phyloP scores from a whole-genome alignment of 2,888 invertebrate species.

The Leptinotarsa haldemani region DNA sequence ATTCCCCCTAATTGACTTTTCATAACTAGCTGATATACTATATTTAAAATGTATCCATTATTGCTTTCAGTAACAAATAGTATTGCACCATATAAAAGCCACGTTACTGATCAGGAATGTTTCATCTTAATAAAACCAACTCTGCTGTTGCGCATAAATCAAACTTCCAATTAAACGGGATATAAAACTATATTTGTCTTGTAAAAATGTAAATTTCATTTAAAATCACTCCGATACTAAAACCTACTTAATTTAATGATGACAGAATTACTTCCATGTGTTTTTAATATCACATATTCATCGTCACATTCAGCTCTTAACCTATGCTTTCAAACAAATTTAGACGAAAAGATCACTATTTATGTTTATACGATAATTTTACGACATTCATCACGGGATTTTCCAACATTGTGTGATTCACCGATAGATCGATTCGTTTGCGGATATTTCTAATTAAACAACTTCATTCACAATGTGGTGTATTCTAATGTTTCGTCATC shows the following conservation, averaged over 20 bases:
- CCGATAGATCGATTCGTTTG: not conserved
- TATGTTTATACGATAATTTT: slow-evolving; percentile 36
- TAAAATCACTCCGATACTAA: slow-evolving; percentile 45
- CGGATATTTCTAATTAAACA: too few relatives aligned
- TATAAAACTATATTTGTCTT: slow-evolving; percentile 55
- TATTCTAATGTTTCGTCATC: too few relatives aligned
- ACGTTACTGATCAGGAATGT: slow-evolving; percentile 11
- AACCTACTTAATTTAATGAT: slow-evolving; percentile 40
- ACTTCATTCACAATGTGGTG: too few relatives aligned
- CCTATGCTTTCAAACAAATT: slow-evolving; percentile 34
- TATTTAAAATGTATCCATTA: too few relatives aligned
- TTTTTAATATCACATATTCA: slow-evolving; percentile 43
- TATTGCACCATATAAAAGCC: not conserved
- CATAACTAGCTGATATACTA: too few relatives aligned
- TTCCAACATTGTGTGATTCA: not conserved
- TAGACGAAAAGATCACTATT: slow-evolving; percentile 36
- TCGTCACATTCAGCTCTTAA: slow-evolving; percentile 39
- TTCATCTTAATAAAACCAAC: slow-evolving; percentile 25
- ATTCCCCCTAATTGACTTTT: too few relatives aligned
- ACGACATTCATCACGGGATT: slow-evolving; percentile 21
- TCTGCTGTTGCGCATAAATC: slow-evolving; percentile 52
- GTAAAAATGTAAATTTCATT: slow-evolving; percentile 51
- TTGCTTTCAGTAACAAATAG: too few relatives aligned
- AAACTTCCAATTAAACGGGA: slow-evolving; percentile 52
- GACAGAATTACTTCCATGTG: slow-evolving; percentile 50